Base-by-base conservation (phyloP, 2,888 invertebrate genomes). In the Tetranychus truncatus region DNA sequence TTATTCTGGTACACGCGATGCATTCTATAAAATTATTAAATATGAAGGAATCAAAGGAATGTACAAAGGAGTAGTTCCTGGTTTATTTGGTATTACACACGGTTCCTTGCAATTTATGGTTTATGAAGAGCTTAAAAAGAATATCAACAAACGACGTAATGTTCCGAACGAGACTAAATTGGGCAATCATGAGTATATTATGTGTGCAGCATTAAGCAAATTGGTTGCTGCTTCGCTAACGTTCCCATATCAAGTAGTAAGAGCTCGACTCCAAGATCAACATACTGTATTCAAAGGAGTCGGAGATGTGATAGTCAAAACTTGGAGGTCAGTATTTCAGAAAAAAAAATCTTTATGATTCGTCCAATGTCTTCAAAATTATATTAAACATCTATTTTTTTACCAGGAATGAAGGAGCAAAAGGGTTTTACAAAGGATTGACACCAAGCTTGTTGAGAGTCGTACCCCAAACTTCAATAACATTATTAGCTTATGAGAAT, bases 41-140 rank as follows among this genome's bases (percentile, higher is more conserved):
- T 87, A 88, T 73, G 99, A 99, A 84, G 97, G 99, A 76, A 83
- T 96, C 75, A 86, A 89, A 78, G 97, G 96, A 72, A 85, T 86
- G 86, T 79, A 84, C 46, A 79, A 95, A 92, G 97, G 96, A 78
- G 92, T 95, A 84, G 87, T 95, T 80, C 95, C 96, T 78, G 96
- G 97, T 78, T 89, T 97, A 87, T 89, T 99, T 84, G 97, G 97
- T 6, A 95, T 97, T 72, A 92, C 95, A 0, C 97, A 99, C 85
- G 97, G 99, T 79, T 95, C 97, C 72, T 86, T 99, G 81, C 99
- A 99, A 86, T 97, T 99, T 84, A 95, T 96, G 92, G 89, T 91
- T 34, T 99, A 99, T 83, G 97, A 99, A 84, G 95, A 96, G 84
- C 89, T 99, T 91, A 97, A 97, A 85, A 92, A 91, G 81, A 85